A percentile compares a stretch with the other conserved stretches of the same genome.
Conservation (phyloP, 2,113 vertebrate genomes). For the Perccottus glenii region DNA sequence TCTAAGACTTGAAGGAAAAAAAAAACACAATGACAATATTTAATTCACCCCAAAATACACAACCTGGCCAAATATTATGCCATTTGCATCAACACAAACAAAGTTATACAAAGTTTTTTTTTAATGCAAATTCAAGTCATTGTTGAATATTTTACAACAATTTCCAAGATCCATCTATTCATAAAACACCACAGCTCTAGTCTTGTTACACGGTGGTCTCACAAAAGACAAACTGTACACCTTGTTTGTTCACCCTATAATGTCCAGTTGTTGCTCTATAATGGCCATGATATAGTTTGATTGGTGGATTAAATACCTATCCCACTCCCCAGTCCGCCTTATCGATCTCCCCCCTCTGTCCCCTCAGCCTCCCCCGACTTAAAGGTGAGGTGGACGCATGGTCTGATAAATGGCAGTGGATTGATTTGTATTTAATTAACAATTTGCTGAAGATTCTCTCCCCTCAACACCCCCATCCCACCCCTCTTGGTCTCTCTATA, state of each 20-base stretch:
- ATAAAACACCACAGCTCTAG: no score
- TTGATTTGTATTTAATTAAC: constrained; percentile 99
- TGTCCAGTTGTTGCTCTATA: constrained; percentile 65
- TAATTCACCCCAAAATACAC: no score
- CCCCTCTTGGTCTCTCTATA: constrained; percentile 63
- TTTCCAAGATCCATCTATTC: no score
- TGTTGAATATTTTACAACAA: no score
- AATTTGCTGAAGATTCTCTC: constrained; percentile 90
- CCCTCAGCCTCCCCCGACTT: constrained; percentile 22
- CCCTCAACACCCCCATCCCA: constrained; percentile 55
- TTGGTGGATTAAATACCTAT: constrained; percentile 76
- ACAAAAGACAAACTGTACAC: constrained; percentile 30
- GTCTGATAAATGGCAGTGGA: constrained; percentile 89
- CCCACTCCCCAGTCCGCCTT: constrained; percentile 70
- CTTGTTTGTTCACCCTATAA: constrained; percentile 59
- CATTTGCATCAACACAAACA: no score
- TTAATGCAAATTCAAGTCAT: no score
- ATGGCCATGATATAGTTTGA: constrained; percentile 77
- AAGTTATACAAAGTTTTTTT: no score
- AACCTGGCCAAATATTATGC: no score
- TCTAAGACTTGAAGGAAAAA: no score
- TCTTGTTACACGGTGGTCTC: not conserved
- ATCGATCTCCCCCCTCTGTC: constrained; percentile 66
- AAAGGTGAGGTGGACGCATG: constrained; percentile 76
- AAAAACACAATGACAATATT: no score